Evolutionary conservation across 2,113 vertebrate species (phyloP).

Genomic region (Xenopus tropicalis): UCB_Xtro_10.0 CM004445.2:117569501-117570000

Average conservation of each 20-base stretch:
- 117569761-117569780: conserved; percentile 17
- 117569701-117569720: conserved; percentile 46
- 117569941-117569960: no score
- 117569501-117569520: conserved; percentile 73
- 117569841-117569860: no score
- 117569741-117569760: conserved; percentile 18
- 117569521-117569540: conserved; percentile 69
- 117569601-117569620: conserved; percentile 80
- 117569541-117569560: conserved; percentile 79
- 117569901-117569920: no score
- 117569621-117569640: conserved; percentile 68
- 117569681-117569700: conserved; percentile 61
- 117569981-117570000: no score
- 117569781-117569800: conserved; percentile 34
- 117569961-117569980: no score
- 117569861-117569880: no score
- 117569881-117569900: no score
- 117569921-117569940: no score
- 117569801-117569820: conserved; percentile 13
- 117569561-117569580: conserved; percentile 64
- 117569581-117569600: conserved; percentile 62
- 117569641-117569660: conserved; percentile 60
- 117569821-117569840: background rate
- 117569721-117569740: conserved; percentile 27
- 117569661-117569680: conserved; percentile 50